Conservation (phyloP, 2,113 vertebrate species). For the Cynoglossus semilaevis region DNA sequence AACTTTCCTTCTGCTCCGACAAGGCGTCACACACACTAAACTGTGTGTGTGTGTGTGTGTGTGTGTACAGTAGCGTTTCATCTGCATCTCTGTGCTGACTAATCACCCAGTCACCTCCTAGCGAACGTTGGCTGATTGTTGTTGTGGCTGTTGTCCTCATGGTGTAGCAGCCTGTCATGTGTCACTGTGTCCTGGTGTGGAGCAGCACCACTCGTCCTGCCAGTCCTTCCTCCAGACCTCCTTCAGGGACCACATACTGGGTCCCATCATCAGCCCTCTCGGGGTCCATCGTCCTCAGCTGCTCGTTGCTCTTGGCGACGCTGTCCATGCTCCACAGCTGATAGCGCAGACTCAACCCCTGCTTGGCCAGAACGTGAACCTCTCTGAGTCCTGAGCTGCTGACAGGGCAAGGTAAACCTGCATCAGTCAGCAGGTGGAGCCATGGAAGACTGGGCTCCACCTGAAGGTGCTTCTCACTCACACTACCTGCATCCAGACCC, state of each 20-base stretch:
- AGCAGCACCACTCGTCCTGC: slow-evolving; percentile 83
- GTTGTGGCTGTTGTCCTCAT: neutral
- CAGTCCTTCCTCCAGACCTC: slow-evolving; percentile 80
- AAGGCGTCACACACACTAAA: too few relatives aligned
- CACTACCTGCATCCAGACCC: slow-evolving; percentile 50
- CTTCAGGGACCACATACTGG: slow-evolving; percentile 79
- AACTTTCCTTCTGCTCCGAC: too few relatives aligned
- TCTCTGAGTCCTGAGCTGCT: slow-evolving; percentile 32
- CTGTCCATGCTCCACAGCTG: slow-evolving; percentile 82
- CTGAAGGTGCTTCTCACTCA: slow-evolving; percentile 26
- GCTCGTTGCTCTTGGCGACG: slow-evolving; percentile 81
- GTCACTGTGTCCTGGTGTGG: slow-evolving; percentile 44
- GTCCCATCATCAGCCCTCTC: slow-evolving; percentile 73
- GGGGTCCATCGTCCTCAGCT: slow-evolving; percentile 82
- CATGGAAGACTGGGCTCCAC: slow-evolving; percentile 67
- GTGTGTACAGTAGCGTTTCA: too few relatives aligned
- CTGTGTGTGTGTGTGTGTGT: too few relatives aligned
- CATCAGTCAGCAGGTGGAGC: slow-evolving; percentile 48
- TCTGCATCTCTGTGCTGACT: too few relatives aligned
- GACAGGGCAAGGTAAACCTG: slow-evolving; percentile 25
- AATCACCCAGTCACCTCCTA: too few relatives aligned
- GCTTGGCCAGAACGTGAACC: slow-evolving; percentile 79
- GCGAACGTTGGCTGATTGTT: too few relatives aligned
- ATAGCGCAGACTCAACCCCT: slow-evolving; percentile 87
- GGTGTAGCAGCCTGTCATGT: slow-evolving; percentile 1